These are phyloP conservation scores for Gasterosteus aculeatus DNA, from an alignment of 2,113 vertebrate genomes.

Conservation along the genomic window DNA sequence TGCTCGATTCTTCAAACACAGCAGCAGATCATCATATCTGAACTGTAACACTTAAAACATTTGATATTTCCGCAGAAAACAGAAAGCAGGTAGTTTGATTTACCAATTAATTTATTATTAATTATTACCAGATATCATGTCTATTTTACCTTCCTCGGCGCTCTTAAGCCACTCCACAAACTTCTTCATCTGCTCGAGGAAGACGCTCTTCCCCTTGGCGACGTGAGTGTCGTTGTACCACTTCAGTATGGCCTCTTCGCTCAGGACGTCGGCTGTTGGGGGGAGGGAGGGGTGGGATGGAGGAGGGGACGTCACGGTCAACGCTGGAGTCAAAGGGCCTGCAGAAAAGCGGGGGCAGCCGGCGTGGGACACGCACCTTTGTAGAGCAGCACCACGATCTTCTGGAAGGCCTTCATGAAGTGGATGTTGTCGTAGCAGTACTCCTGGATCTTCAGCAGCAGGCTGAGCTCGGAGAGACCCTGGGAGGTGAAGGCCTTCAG, in stretches of 20 bases:
- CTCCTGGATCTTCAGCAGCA: constrained; percentile 99
- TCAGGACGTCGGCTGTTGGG: constrained; percentile 91
- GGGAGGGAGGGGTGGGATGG: neutral
- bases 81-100: too few species aligned
- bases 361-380: constrained; percentile 84
- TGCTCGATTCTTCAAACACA: too few species aligned
- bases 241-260: constrained; percentile 97
- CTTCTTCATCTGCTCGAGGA: constrained; percentile 99
- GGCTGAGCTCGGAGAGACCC: constrained; percentile 97
- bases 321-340: neutral
- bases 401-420: constrained; percentile 99
- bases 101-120: too few species aligned
- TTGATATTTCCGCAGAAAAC: too few species aligned
- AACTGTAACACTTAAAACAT: too few species aligned
- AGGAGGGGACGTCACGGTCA: too few species aligned
- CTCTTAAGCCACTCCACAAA: constrained; percentile 99
- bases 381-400: constrained; percentile 99
- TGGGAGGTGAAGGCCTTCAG: constrained; percentile 98
- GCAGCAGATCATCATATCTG: too few species aligned
- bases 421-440: constrained; percentile 99
- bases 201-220: constrained; percentile 95
- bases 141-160: constrained; percentile 91
- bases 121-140: too few species aligned
- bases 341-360: neutral
- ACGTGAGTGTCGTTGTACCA: constrained; percentile 95